phyloP scores from a whole-genome alignment of 2,888 invertebrate genomes.

The Torymus texanus region DNA sequence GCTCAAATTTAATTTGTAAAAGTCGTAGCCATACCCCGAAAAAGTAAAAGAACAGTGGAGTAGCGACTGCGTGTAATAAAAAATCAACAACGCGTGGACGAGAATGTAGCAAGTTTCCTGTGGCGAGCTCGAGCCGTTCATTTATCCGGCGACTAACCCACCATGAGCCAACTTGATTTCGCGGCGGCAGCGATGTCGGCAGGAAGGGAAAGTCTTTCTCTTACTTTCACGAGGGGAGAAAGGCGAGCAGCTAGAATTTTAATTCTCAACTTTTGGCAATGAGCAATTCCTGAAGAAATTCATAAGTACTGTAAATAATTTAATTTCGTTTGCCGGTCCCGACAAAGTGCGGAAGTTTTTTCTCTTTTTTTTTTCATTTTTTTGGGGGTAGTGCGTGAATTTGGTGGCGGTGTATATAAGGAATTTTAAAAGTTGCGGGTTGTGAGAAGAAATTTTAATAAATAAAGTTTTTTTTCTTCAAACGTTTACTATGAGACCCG shows the following conservation, averaged over 20 bases:
- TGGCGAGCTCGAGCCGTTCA: constrained; percentile 26
- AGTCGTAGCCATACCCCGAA: background rate
- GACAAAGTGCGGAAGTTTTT: too few species aligned
- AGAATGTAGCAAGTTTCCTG: constrained; percentile 46
- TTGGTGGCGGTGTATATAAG: too few species aligned
- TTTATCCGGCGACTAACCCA: constrained; percentile 24
- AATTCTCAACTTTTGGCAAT: constrained; percentile 71
- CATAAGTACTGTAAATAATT: constrained; percentile 68
- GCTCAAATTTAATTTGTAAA: constrained; percentile 24
- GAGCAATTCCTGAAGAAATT: constrained; percentile 71
- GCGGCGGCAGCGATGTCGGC: constrained; percentile 1
- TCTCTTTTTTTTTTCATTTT: too few species aligned
- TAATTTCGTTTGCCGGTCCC: constrained; percentile 63
- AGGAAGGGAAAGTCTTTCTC: constrained; percentile 51
- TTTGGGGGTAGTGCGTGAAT: too few species aligned
- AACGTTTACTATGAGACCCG: background rate
- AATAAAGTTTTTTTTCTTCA: constrained; percentile 17
- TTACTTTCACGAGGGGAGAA: background rate
- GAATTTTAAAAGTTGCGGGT: too few species aligned
- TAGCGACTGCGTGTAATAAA: constrained; percentile 51
- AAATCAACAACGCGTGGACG: constrained; percentile 56
- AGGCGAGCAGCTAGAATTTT: constrained; percentile 65
- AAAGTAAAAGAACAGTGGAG: background rate
- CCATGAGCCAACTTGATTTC: constrained; percentile 48
- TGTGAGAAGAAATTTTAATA: too few species aligned